Conservation (phyloP, 35 echinoderm and acorn worm genomes). For the Ptychodera flava region DNA sequence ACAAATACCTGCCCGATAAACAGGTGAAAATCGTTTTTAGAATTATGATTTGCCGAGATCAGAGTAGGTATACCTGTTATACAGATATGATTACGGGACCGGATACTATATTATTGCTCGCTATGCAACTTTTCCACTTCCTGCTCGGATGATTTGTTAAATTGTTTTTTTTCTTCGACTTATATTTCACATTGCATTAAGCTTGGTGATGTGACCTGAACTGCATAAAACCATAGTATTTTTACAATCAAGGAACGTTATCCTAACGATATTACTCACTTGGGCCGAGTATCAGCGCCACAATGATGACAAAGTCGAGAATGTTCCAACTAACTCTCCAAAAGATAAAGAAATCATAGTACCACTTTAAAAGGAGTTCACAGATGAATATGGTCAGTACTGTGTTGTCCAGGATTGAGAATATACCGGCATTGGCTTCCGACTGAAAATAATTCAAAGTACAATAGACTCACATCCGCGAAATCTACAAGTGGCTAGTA, state of each 20-base stretch:
- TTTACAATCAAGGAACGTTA: neutral
- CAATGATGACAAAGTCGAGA: constrained; percentile 94
- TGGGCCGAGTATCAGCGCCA: constrained; percentile 88
- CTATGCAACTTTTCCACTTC: no score
- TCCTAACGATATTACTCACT: constrained; percentile 40
- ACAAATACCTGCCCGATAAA: no score
- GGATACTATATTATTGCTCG: neutral
- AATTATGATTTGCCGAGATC: no score
- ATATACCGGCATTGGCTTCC: constrained; percentile 69
- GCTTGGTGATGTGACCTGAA: no score
- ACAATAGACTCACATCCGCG: no score
- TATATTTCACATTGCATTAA: no score
- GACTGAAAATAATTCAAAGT: constrained; percentile 39
- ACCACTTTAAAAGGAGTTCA: constrained; percentile 91
- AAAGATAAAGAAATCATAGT: constrained; percentile 95
- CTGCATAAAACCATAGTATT: no score
- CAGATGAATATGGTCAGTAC: constrained; percentile 88
- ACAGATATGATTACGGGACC: neutral
- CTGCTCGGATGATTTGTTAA: no score
- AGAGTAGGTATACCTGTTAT: no score
- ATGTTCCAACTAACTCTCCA: constrained; percentile 96
- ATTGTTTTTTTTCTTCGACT: no score
- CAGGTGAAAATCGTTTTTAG: no score
- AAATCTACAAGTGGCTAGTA: no score
- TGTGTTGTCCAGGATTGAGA: constrained; percentile 83